Base-by-base conservation (phyloP, 2,797 vertebrate genomes). In the Bradypodion ventrale region DNA sequence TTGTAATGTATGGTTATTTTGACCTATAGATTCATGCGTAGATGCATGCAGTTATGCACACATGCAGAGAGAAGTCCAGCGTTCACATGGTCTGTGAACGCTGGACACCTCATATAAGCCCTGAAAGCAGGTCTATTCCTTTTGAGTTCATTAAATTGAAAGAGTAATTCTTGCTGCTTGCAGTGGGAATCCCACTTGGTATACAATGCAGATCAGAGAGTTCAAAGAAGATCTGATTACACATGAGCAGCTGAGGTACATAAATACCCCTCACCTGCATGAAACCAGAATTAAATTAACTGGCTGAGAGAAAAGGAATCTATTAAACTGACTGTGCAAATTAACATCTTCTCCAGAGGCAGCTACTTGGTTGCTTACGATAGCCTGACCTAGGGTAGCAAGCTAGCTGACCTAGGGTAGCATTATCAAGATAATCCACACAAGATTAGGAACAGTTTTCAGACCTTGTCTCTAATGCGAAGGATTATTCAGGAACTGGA, bases 201-300 rank as follows among this genome's bases (percentile, higher is more conserved):
- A 3, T 78, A 3, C 68, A 0, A 0, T 83, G 49, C 70, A 49
- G 32, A 7, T 69, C 16, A 40, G 42, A 72, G 21, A 59, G 19
- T 80, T 66, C 59, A 42, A 78, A 25, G 7, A 46, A 66, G 42
- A 49, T 83, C 77, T 79, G 70, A 52, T 81, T 80, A 4, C 59
- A 77, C 25, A 46, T 19, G 74, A 16, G 0, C 0, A 42, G 80
- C 63, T 80, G 62, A 5, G 0, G 40, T 85, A 56, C 84, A 76
- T 87, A 29, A 85, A 76, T 76, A 25, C 84, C 16, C 86, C 82
- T 83, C 37, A 56, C 10, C 63, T 89, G 5, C 78, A 87, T 82
- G 49, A 83, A 85, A 73, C 79, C 7, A 13, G 40, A 60, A 87
- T 72, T 49, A 69, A 6, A 0, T 9, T 87, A 87, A 40, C 5